Conservation (phyloP, 2,113 vertebrate genomes). For the Psittacus erithacus region DNA sequence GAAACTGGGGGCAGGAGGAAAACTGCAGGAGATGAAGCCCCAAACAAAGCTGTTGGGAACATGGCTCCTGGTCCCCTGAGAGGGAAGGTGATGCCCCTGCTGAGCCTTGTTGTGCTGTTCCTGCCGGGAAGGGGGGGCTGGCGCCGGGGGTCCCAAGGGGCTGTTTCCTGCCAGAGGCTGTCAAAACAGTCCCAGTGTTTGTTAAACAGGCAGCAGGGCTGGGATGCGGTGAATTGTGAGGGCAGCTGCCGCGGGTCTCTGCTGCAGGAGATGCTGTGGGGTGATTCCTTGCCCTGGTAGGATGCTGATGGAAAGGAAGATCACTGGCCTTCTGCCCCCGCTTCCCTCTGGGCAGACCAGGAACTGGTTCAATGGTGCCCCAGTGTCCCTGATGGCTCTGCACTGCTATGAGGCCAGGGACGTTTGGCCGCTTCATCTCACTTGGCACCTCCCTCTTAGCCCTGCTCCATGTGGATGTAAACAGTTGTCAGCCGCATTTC, state of each 20-base stretch:
- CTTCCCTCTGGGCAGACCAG: background rate
- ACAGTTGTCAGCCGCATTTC: accelerated
- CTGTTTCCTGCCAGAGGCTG: background rate
- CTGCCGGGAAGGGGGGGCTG: background rate
- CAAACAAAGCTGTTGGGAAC: conserved; percentile 13
- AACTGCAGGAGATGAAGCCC: background rate
- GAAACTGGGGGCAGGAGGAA: background rate
- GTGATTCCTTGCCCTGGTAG: background rate
- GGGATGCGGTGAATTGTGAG: background rate
- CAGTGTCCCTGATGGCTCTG: background rate
- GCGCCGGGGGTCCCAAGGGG: background rate
- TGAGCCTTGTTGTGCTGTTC: background rate
- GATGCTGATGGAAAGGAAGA: background rate
- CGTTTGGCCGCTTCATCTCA: background rate
- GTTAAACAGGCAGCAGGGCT: conserved; percentile 24
- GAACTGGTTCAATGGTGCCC: background rate
- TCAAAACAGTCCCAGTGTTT: conserved; percentile 43
- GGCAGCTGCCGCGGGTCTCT: background rate
- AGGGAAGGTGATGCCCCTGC: background rate
- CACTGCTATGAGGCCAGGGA: background rate
- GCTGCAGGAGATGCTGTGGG: background rate
- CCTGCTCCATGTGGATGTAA: background rate
- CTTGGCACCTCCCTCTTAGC: background rate
- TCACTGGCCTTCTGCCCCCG: accelerated
- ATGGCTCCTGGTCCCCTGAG: background rate